Conservation (phyloP, 2,888 invertebrate genomes). For the Apamea crenata region DNA sequence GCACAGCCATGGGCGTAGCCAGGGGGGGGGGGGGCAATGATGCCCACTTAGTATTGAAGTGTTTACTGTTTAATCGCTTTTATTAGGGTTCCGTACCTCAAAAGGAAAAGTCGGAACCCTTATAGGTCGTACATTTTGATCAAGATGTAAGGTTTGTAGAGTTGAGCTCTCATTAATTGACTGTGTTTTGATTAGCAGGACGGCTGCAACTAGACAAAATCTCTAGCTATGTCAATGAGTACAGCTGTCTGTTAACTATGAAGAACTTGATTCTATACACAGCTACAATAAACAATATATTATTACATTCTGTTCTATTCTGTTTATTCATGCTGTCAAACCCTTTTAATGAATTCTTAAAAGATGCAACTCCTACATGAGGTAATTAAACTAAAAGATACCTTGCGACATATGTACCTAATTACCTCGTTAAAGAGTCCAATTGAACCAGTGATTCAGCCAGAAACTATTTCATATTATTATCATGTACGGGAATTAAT, state of each 20-base stretch:
- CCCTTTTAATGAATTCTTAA: conserved; percentile 2
- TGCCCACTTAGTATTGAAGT: no score
- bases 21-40: no score
- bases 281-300: neutral
- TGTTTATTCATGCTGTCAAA: neutral
- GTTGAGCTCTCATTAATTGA: no score
- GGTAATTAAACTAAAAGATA: conserved; percentile 35
- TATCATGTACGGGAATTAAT: neutral
- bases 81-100: no score
- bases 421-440: conserved; percentile 51
- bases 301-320: neutral
- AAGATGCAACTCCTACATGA: conserved; percentile 23
- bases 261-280: neutral
- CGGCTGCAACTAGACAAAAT: no score
- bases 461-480: conserved; percentile 16
- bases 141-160: no score
- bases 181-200: no score
- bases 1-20: no score
- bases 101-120: no score
- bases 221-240: no score
- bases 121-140: no score
- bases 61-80: no score
- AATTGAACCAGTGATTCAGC: conserved; percentile 56
- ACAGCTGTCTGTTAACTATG: neutral
- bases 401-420: conserved; percentile 28